Percentiles rank a stretch among this genome's conserved stretches.
These are phyloP conservation scores for Furcifer pardalis DNA, from an alignment of 2,797 vertebrate species.

Conservation along the genomic window DNA sequence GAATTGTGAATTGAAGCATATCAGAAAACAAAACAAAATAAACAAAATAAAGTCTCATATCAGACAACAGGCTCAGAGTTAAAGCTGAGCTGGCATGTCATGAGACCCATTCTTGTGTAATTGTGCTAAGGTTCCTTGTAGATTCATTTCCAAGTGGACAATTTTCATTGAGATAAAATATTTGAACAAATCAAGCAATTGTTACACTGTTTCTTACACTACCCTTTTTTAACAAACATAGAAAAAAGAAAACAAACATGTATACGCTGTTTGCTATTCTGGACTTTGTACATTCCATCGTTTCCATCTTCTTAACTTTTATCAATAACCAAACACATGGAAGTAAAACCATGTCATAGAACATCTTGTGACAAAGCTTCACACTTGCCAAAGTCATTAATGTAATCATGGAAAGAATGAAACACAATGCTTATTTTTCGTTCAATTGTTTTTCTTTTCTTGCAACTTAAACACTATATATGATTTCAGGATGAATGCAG, in stretches of 20 bases:
- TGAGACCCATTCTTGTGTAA: background rate
- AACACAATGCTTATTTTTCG: conserved; percentile 5
- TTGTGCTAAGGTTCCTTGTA: background rate
- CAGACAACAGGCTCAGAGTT: background rate
- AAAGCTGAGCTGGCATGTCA: background rate
- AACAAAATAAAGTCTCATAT: background rate
- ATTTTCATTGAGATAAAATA: background rate
- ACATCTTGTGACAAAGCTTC: background rate
- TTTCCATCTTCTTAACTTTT: background rate
- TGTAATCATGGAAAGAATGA: no score
- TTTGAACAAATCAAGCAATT: no score
- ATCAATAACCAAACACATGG: background rate
- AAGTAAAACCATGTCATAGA: conserved; percentile 2
- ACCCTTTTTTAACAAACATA: no score
- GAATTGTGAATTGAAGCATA: no score
- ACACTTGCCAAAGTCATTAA: background rate
- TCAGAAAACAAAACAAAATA: no score
- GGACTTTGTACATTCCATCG: background rate
- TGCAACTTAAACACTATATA: background rate
- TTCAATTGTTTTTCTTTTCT: conserved; percentile 12
- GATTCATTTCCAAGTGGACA: background rate
- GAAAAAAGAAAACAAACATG: background rate
- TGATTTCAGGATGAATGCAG: background rate
- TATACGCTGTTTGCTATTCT: background rate
- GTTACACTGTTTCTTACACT: no score